Evolutionary conservation across 2,797 vertebrate genomes (phyloP).

Genomic region (Bucorvus abyssinicus): DNA sequence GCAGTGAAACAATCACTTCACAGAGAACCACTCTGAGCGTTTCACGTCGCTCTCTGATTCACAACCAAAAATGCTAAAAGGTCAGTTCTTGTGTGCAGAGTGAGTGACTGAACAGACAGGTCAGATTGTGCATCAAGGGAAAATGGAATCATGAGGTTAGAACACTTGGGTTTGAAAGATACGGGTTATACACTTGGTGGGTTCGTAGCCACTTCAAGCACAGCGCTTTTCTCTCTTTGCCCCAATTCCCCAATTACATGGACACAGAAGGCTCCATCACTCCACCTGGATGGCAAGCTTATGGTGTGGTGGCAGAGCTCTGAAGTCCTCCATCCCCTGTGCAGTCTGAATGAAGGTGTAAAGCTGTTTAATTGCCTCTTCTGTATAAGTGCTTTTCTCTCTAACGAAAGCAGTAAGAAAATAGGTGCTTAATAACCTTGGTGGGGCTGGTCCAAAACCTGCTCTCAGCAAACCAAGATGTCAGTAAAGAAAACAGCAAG

Average conservation of each 20-base stretch:
- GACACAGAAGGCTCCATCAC: background rate
- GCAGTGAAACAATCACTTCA: slow-evolving; percentile 40
- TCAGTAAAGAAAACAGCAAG: background rate
- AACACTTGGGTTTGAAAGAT: background rate
- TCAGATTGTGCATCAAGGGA: background rate
- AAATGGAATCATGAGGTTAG: background rate
- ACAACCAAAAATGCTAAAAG: slow-evolving; percentile 20
- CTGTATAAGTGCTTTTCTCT: background rate
- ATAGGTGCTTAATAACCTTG: background rate
- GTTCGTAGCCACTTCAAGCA: background rate
- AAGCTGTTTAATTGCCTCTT: background rate
- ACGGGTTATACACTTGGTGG: rapidly evolving
- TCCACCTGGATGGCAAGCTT: background rate
- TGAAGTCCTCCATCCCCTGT: background rate
- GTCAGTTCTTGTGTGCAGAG: background rate
- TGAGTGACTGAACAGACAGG: background rate
- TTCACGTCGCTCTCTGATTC: slow-evolving; percentile 13
- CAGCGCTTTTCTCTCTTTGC: background rate
- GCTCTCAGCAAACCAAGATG: background rate
- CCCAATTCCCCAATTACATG: background rate
- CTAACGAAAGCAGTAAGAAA: background rate
- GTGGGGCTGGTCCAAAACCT: background rate
- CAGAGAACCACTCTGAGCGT: slow-evolving; percentile 29
- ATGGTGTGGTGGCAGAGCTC: background rate
- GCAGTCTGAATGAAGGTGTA: background rate